A percentile compares a stretch with the other conserved stretches of the same genome.
These are phyloP conservation scores for Pampusana beccarii DNA, from an alignment of 2,113 vertebrate species.

Conservation along the genomic window DNA sequence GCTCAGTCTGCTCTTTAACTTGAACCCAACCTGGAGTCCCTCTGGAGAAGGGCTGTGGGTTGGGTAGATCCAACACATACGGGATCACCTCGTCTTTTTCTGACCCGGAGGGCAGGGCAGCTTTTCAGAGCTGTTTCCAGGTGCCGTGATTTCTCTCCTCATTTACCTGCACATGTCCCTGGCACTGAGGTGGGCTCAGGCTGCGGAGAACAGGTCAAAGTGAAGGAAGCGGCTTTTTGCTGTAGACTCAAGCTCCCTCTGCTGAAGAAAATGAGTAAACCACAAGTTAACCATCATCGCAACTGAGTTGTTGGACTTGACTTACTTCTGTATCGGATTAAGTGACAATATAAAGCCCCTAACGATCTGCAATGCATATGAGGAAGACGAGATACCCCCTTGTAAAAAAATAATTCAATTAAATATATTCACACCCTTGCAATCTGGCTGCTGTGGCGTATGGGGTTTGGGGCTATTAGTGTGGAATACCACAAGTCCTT, in stretches of 20 bases:
- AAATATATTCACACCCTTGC: not conserved
- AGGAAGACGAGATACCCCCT: not conserved
- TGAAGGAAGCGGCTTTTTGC: not conserved
- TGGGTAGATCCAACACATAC: not conserved
- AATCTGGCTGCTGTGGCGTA: not conserved
- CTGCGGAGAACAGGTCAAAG: not conserved
- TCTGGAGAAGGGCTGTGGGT: not conserved
- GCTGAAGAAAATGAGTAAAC: constrained; percentile 37
- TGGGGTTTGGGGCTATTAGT: not conserved
- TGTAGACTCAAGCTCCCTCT: constrained; percentile 71
- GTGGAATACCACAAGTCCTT: not conserved
- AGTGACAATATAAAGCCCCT: not conserved
- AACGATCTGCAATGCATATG: not conserved
- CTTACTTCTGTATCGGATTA: not conserved
- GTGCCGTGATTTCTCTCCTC: not conserved
- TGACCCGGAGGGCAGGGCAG: not conserved
- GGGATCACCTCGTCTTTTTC: fast-evolving
- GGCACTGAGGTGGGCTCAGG: not conserved
- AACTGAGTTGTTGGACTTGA: not conserved
- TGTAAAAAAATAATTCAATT: not conserved
- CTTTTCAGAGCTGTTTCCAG: not conserved
- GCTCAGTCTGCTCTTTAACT: not conserved
- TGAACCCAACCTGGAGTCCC: not conserved
- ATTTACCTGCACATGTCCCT: not conserved
- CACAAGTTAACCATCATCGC: not conserved